Evolutionary conservation across 2,797 vertebrate species (phyloP).

Genomic region (Anguilla marmorata): DNA sequence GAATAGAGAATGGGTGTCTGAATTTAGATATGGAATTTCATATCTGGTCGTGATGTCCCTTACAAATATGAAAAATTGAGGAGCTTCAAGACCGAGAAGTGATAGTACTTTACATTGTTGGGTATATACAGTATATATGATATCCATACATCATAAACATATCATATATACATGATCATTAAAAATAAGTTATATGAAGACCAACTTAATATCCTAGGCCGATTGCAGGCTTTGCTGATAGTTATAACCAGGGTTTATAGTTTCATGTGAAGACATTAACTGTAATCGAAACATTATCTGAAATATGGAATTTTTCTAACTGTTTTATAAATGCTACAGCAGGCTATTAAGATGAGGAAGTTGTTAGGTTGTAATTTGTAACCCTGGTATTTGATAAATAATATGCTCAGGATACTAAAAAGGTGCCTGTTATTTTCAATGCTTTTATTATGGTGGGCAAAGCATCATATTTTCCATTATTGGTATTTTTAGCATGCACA

Average conservation of each 20-base stretch:
- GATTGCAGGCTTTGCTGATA: not conserved
- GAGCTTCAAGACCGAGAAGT: not conserved
- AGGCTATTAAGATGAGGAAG: constrained; percentile 1
- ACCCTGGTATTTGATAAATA: not conserved
- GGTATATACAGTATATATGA: not conserved
- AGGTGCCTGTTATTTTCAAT: not conserved
- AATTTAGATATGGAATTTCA: not conserved
- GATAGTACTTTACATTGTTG: not conserved
- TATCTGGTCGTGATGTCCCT: not conserved
- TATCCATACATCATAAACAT: not conserved
- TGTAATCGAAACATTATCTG: not conserved
- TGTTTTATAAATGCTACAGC: not conserved
- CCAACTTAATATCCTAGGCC: not conserved
- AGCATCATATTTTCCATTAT: constrained; percentile 17
- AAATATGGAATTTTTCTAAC: not conserved
- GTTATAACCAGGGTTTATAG: not conserved
- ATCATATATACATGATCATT: not conserved
- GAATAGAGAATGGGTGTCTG: not conserved
- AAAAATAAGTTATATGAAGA: constrained; percentile 7
- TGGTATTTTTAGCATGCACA: constrained; percentile 11
- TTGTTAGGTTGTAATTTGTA: not conserved
- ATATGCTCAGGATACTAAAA: not conserved
- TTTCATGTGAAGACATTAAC: constrained; percentile 12
- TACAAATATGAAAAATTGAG: not conserved
- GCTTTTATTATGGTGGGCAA: constrained; percentile 10